Evolutionary conservation across 1,140 invertebrate genomes (phyloP).

Genomic region (Tenebrio molitor): DNA sequence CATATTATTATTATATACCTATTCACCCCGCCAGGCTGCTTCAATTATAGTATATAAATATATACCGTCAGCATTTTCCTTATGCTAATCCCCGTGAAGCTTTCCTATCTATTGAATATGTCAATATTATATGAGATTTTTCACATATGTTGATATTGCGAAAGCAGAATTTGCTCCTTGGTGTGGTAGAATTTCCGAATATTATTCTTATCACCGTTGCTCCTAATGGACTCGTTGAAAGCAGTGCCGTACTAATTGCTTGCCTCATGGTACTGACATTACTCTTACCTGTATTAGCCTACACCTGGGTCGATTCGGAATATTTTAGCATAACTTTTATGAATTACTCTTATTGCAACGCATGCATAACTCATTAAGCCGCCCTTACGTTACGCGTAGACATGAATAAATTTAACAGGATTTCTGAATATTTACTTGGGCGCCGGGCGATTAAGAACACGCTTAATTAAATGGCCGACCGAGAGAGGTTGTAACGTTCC

Average conservation of each 20-base stretch:
- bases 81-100: background rate
- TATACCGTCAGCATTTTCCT: background rate
- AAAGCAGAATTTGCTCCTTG: no score
- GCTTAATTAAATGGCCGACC: conserved; percentile 42
- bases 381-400: conserved; percentile 29
- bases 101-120: no score
- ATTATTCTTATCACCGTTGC: background rate
- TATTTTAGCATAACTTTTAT: conserved; percentile 38
- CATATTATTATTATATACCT: conserved; percentile 22
- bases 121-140: no score
- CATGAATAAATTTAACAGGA: conserved; percentile 31
- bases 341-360: conserved; percentile 39
- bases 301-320: conserved; percentile 34
- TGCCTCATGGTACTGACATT: conserved; percentile 12
- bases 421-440: conserved; percentile 43
- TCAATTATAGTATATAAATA: conserved; percentile 8
- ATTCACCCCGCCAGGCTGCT: background rate
- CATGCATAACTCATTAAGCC: conserved; percentile 34
- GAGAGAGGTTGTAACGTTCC: conserved; percentile 24
- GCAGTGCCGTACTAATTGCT: conserved; percentile 28
- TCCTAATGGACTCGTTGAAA: conserved; percentile 30
- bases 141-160: no score
- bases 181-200: conserved; percentile 4
- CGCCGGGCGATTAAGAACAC: conserved; percentile 36
- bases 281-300: conserved; percentile 22